A percentile compares a stretch with the other conserved stretches of the same genome.
Evolutionary conservation across 2,113 vertebrate genomes (phyloP).

Genomic region (Brachyistius frenatus): DNA sequence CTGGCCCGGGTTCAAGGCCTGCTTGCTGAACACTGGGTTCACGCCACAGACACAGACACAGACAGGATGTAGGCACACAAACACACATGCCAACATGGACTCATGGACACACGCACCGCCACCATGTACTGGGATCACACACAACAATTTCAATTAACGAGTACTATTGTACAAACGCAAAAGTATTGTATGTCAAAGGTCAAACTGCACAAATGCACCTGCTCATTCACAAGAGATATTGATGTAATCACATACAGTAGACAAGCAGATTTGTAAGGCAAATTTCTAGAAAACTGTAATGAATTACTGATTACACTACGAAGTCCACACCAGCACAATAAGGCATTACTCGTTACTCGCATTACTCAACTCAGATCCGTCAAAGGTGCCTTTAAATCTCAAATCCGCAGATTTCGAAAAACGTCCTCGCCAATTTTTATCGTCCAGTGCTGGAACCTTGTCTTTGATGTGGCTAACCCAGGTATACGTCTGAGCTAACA

Average conservation of each 20-base stretch:
- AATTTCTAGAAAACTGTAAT: background rate
- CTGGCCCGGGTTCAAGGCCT: conserved; percentile 69
- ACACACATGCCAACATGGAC: background rate
- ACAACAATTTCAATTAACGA: conserved; percentile 37
- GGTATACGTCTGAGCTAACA: no score
- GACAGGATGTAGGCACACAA: conserved; percentile 26
- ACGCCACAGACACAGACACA: conserved; percentile 36
- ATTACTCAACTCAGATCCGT: no score
- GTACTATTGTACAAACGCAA: background rate
- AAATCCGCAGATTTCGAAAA: no score
- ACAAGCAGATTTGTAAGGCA: background rate
- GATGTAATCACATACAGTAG: conserved; percentile 12
- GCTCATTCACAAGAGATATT: conserved; percentile 22
- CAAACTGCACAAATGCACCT: conserved; percentile 32
- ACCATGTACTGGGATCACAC: conserved; percentile 10
- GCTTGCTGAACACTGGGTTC: conserved; percentile 42
- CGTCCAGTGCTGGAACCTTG: no score
- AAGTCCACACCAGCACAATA: no score
- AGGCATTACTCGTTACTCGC: no score
- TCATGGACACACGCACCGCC: conserved; percentile 5
- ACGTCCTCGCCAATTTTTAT: no score
- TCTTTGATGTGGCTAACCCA: no score
- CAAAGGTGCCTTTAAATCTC: no score
- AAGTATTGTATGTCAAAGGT: conserved; percentile 30
- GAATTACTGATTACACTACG: no score